Evolutionary conservation across 2,888 invertebrate species (phyloP), one percentile per base, ranked within the genome.

Genomic region (Eristalis intricaria): DNA sequence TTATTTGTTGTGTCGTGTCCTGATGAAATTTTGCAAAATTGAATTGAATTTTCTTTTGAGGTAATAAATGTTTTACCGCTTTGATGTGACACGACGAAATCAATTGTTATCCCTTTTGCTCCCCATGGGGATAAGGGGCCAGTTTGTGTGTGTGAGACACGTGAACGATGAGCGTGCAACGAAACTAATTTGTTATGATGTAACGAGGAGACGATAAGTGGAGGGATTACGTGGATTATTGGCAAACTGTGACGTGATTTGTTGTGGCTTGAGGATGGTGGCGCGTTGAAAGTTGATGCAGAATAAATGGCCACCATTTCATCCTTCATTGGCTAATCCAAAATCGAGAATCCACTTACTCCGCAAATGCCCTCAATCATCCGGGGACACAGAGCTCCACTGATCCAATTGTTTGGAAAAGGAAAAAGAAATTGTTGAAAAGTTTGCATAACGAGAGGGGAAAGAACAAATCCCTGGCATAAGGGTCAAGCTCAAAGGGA

Each of bases 1-100:
- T 87, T 87, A 84, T 87, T 80, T 84, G 74, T 79, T 87, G 71
- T 84, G 63, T 75, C 71, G 76, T 86, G 73, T 75, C 56, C 71
- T 84, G 87, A 87, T 87, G 84, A 84, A 84, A 87, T 84, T 79
- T 87, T 84, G 79, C 84, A 68, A 76, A 87, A 87, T 84, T 84
- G 84, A 87, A 87, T 84, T 84, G 87, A 79, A 65, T 75, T 79
- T 79, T 71, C 61, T 38, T 70, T 68, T 76, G 60, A 80, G 60
- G 84, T 75, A 71, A 80, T 84, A 75, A 84, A 84, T 84, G 84
- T 75, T 84, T 84, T 80, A 80, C 80, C 40, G 63, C 86, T 87
- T 87, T 83, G 70, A 75, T 83, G 83, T 83, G 74, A 78, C 78
- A 73, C 11, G 40, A n/a, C n/a, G n/a, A n/a, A 80, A 80, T 84